Conservation (phyloP, 2,797 vertebrate species). For the Champsocephalus gunnari region DNA sequence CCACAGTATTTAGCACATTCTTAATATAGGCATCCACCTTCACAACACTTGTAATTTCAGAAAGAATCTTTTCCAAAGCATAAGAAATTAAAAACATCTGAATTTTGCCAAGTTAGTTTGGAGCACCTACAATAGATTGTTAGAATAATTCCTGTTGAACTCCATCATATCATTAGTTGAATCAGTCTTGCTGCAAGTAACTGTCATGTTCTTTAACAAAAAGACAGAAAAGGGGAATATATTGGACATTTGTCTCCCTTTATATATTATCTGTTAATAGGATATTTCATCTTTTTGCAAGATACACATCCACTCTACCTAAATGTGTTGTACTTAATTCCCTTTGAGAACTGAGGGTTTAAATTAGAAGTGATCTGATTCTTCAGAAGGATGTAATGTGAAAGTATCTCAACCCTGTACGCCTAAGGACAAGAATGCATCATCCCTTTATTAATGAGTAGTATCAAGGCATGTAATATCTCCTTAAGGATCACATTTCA, state of each 20-base stretch:
- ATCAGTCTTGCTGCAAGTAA: background rate
- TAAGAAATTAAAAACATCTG: background rate
- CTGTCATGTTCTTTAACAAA: background rate
- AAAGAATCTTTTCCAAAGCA: slow-evolving; percentile 9
- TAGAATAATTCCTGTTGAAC: background rate
- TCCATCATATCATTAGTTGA: background rate
- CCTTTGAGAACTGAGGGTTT: slow-evolving; percentile 10
- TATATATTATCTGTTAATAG: background rate
- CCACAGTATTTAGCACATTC: slow-evolving; percentile 39
- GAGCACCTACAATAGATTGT: background rate
- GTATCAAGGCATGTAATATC: slow-evolving; percentile 37
- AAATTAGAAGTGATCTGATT: slow-evolving; percentile 13
- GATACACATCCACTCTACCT: slow-evolving; percentile 15
- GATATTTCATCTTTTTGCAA: background rate
- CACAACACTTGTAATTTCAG: slow-evolving; percentile 14
- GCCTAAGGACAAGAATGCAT: slow-evolving; percentile 38
- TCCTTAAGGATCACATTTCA: slow-evolving; percentile 49
- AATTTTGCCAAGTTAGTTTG: background rate
- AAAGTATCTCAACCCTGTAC: slow-evolving; percentile 29
- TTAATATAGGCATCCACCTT: slow-evolving; percentile 14
- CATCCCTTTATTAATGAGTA: slow-evolving; percentile 39
- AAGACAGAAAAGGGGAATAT: background rate
- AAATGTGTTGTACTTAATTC: background rate
- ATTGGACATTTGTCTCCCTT: background rate
- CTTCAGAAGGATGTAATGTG: slow-evolving; percentile 31